A percentile compares a stretch with the other conserved stretches of the same genome.
Conservation (phyloP, 2,797 vertebrate species). For the Arremon brunneinucha region DNA sequence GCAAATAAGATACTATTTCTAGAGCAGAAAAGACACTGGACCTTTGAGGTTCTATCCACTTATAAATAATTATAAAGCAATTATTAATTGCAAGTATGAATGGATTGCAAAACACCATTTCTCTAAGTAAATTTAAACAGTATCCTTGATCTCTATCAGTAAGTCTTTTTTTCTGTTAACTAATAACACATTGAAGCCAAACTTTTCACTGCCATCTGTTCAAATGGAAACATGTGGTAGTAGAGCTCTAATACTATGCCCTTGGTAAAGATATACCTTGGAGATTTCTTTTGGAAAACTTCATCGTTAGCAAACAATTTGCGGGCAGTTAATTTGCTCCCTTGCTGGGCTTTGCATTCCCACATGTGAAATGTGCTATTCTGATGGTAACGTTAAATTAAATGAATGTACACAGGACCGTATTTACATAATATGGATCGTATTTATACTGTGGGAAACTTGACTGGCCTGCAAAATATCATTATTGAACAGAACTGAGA, state of each 20-base stretch:
- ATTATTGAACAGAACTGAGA: conserved; percentile 48
- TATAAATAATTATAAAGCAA: conserved; percentile 69
- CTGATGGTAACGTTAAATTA: conserved; percentile 74
- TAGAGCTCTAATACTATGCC: conserved; percentile 73
- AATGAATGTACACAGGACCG: conserved; percentile 68
- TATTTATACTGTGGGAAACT: conserved; percentile 69
- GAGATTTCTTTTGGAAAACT: conserved; percentile 79
- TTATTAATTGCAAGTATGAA: conserved; percentile 66
- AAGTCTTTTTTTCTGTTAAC: conserved; percentile 69
- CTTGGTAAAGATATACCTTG: conserved; percentile 76
- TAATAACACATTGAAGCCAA: conserved; percentile 74
- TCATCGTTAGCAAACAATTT: conserved; percentile 79
- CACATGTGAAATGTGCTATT: conserved; percentile 79
- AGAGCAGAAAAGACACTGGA: neutral
- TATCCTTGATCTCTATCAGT: conserved; percentile 74
- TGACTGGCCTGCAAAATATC: conserved; percentile 55
- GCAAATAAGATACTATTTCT: neutral
- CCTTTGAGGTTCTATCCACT: conserved; percentile 40
- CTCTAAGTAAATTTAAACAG: conserved; percentile 71
- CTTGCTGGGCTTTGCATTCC: conserved; percentile 76
- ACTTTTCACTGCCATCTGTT: conserved; percentile 77
- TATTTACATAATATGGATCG: conserved; percentile 72
- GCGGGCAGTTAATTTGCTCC: conserved; percentile 78
- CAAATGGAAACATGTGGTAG: conserved; percentile 82
- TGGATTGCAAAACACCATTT: conserved; percentile 67